Percentiles rank a stretch among this genome's conserved stretches.
Conservation (phyloP, 92 coral and sea anemone genomes). For the Actinostola sp. region DNA sequence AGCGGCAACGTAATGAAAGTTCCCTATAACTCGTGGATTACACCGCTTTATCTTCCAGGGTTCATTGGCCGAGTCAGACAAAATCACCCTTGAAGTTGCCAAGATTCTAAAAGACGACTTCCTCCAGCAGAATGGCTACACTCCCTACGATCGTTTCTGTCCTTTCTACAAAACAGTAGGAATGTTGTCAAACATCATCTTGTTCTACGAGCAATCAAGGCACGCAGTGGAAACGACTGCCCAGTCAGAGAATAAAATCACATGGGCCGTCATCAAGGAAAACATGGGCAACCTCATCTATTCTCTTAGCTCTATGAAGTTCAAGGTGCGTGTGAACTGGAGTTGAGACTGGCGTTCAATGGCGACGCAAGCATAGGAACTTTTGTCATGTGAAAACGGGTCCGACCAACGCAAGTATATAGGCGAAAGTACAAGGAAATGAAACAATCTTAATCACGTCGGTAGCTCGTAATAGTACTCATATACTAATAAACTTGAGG, state of each 20-base stretch:
- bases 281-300: constrained; percentile 91
- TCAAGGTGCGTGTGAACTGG: constrained; percentile 62
- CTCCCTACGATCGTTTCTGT: constrained; percentile 94
- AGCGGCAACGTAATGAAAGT: constrained; percentile 2
- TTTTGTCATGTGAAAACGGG: too few species aligned
- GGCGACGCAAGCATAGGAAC: too few species aligned
- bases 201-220: constrained; percentile 94
- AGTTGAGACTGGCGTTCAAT: neutral
- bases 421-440: too few species aligned
- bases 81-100: constrained; percentile 96
- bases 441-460: too few species aligned
- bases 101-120: constrained; percentile 96
- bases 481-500: too few species aligned
- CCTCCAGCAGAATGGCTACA: constrained; percentile 97
- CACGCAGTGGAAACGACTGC: constrained; percentile 98
- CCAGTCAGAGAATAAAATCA: constrained; percentile 96
- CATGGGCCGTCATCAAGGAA: constrained; percentile 96
- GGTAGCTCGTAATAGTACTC: too few species aligned
- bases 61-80: constrained; percentile 95
- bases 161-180: constrained; percentile 99
- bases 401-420: too few species aligned
- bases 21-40: neutral
- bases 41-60: constrained; percentile 67
- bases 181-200: constrained; percentile 88
- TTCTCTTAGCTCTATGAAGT: constrained; percentile 92